Evolutionary conservation across 2,113 vertebrate species (phyloP).

Genomic region (Lophius piscatorius): DNA sequence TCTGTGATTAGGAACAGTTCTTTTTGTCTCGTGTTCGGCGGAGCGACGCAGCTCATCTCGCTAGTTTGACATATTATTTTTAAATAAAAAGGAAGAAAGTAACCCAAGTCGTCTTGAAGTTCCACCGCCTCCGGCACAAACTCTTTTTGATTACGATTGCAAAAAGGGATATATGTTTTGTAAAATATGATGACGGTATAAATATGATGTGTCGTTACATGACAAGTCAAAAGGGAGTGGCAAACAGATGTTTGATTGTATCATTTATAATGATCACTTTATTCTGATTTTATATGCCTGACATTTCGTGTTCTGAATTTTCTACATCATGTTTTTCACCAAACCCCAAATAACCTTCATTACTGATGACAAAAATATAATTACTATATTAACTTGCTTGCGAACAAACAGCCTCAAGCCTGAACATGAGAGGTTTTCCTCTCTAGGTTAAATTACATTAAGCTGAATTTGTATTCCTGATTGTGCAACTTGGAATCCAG

Average conservation of each 20-base stretch:
- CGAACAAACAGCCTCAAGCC: background rate
- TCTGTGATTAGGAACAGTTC: background rate
- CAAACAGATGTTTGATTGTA: background rate
- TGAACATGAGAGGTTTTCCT: background rate
- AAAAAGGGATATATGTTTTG: background rate
- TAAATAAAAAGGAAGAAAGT: constrained; percentile 21
- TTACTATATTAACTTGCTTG: too few relatives aligned
- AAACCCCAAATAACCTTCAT: background rate
- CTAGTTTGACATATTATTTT: constrained; percentile 13
- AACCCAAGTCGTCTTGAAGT: background rate
- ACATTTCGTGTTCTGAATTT: background rate
- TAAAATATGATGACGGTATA: background rate
- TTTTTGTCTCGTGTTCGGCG: constrained; percentile 14
- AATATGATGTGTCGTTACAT: too few relatives aligned
- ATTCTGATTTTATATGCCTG: background rate
- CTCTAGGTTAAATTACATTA: constrained; percentile 1
- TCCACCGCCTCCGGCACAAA: background rate
- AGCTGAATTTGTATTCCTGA: background rate
- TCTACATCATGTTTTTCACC: background rate
- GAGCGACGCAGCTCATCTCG: background rate
- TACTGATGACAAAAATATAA: background rate
- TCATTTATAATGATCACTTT: background rate
- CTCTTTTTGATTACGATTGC: background rate
- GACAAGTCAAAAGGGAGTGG: too few relatives aligned
- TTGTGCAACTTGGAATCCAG: background rate